A percentile compares a stretch with the other conserved stretches of the same genome.
Conservation (phyloP, 2,113 vertebrate genomes). For the Triplophysa siluroides region DNA sequence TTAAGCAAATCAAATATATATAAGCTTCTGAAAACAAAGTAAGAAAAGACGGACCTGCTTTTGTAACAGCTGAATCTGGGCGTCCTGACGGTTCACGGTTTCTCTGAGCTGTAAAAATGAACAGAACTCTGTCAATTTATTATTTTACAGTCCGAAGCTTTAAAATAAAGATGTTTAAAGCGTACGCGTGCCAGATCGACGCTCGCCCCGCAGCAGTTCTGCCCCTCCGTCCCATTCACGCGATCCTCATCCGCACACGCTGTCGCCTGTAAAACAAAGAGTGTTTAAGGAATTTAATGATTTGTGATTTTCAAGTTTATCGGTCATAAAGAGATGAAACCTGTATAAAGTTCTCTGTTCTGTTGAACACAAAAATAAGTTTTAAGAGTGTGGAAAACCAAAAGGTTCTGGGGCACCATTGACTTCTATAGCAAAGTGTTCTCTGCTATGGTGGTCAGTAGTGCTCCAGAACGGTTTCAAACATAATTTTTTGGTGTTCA, state of each 20-base stretch:
- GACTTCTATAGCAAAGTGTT: too few relatives aligned
- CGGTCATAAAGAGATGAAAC: too few relatives aligned
- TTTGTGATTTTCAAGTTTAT: too few relatives aligned
- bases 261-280: constrained; percentile 63
- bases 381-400: too few relatives aligned
- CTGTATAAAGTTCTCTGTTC: background rate
- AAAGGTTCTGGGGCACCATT: too few relatives aligned
- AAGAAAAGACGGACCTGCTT: constrained; percentile 67
- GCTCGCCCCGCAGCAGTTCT: constrained; percentile 71
- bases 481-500: too few relatives aligned
- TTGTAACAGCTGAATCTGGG: constrained; percentile 73
- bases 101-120: constrained; percentile 69
- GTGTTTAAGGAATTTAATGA: background rate
- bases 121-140: background rate
- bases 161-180: background rate
- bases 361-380: too few relatives aligned
- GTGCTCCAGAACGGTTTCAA: too few relatives aligned
- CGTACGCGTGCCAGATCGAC: constrained; percentile 68
- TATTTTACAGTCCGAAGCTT: background rate
- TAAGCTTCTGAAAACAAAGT: background rate
- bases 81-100: constrained; percentile 66
- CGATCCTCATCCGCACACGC: constrained; percentile 68
- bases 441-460: too few relatives aligned
- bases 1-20: too few relatives aligned
- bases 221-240: constrained; percentile 67